Evolutionary conservation across 2,113 vertebrate species (phyloP), one percentile per base, ranked within the genome.

Genomic region (Corythornis vintsioides): DNA sequence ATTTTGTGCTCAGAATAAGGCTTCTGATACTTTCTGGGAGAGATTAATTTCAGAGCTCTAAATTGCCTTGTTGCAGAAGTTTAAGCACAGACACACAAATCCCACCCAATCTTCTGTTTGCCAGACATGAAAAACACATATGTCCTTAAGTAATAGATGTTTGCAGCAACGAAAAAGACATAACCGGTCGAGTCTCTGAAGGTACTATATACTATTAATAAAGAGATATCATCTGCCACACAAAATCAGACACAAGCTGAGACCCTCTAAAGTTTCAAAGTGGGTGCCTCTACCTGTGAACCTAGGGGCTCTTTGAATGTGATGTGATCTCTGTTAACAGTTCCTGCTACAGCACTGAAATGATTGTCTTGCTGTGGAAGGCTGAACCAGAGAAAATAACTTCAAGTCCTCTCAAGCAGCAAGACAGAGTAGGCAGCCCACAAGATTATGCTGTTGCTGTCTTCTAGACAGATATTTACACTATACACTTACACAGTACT

Each of bases 31-130:
- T 81, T 88, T 15, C 40, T 64, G 15, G 9, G 7, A 43, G 17
- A 56, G 22, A 43, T 76, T 83, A 88, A 70, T 71, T 83, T 47
- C 56, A 83, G 45, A 50, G 11, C 7, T 78, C 53, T 60, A 47
- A 70, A 64, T 20, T 43, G 13, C n/a, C 40, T 60, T 55, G 6
- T 22, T 67, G 38, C 45, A 83, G n/a, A 84, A 79, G 15, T 82
- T 42, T 42, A 40, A 64, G 33, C 0, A 0, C 8, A 9, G 9
- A 19, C 14, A 21, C 11, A n/a, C 2, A 10, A 0, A 0, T 56
- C 56, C 65, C 6, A n/a, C n/a, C 9, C 16, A 42, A 43, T 35
- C 38, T 40, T 0, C 1, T 31, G 8, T 76, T 90, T 73, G 77
- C 22, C 57, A 86, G 16, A 21, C 4, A 2, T 45, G 33, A 70